Evolutionary conservation across 2,888 invertebrate species (phyloP), one percentile per base, ranked within the genome.

Genomic region (Xanthostigma xanthostigma): DNA sequence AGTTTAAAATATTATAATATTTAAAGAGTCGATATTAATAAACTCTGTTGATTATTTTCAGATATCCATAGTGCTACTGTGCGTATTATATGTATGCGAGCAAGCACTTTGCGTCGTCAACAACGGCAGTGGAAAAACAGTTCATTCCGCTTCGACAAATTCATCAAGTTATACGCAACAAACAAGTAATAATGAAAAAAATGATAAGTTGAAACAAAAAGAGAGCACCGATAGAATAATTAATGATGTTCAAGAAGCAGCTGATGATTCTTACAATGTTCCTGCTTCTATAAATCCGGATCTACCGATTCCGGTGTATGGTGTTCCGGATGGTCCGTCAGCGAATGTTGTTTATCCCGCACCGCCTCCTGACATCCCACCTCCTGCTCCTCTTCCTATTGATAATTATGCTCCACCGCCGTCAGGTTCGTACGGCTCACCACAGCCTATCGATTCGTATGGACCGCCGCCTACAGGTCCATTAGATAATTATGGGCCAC

Each of bases 261-360:
- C 17, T 9, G 33, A 14, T 9, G 59, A 63, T 51, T 56, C 63
- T 1, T 64, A 67, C 51, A 56, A 62, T 35, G 62, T 65, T 38
- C 53, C 65, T 52, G 53, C 55, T 38, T 55, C 59, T 36, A 59
- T 61, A 46, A 68, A 74, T 66, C 59, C 68, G 63, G 74, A 73
- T 49, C 63, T 69, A 11, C 77, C 77, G 2, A 66, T 71, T 2
- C 76, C 77, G 13, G 69, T 78, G 0, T 78, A 78, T 58, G 78
- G 78, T 47, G 73, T 72, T 0, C 78, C 78, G 5, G 70, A 74
- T 51, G 62, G 66, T 42, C 67, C 69, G 9, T 59, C 63, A 4
- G 65, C 64, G 53, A 67, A 65, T 49, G 53, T 67, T 36, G 59
- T 68, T 42, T 70, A 69, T 57, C 69, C 69, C n/a, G 63, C 62